These are phyloP conservation scores for Microctenopoma stevenorrisi DNA, from an alignment of 2,797 vertebrate genomes.

Conservation along the genomic window DNA sequence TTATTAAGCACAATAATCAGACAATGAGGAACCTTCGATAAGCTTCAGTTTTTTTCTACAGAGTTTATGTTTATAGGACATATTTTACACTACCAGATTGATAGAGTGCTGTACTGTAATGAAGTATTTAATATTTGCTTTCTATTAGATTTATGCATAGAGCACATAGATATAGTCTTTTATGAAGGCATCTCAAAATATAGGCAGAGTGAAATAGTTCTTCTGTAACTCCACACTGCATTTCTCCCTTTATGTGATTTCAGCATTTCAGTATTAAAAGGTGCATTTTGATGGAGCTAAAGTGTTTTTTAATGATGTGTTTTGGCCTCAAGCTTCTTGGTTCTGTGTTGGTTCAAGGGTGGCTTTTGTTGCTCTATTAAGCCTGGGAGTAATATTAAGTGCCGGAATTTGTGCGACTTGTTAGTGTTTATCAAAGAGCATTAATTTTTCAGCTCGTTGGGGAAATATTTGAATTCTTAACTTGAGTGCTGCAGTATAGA, in stretches of 20 bases:
- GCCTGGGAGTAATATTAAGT: conserved; percentile 54
- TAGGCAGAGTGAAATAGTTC: conserved; percentile 40
- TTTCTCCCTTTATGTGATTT: conserved; percentile 62
- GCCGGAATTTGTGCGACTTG: conserved; percentile 46
- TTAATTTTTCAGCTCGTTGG: conserved; percentile 41
- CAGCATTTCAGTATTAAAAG: conserved; percentile 48
- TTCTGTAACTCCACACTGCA: conserved; percentile 36
- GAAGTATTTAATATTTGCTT: conserved; percentile 65
- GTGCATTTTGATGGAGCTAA: conserved; percentile 39
- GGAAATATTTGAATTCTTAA: conserved; percentile 44
- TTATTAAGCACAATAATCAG: conserved; percentile 62
- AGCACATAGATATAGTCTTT: conserved; percentile 47
- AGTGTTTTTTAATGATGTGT: conserved; percentile 43
- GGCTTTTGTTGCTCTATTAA: conserved; percentile 39
- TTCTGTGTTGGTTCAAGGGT: conserved; percentile 19
- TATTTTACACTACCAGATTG: conserved; percentile 74
- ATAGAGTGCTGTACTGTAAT: conserved; percentile 71
- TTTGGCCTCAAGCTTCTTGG: conserved; percentile 28
- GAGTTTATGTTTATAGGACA: conserved; percentile 58
- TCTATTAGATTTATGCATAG: conserved; percentile 44
- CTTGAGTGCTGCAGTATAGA: conserved; percentile 33
- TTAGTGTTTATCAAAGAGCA: conserved; percentile 28
- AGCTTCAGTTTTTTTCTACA: conserved; percentile 57
- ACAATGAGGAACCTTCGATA: conserved; percentile 56
- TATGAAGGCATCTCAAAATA: conserved; percentile 57